These are phyloP conservation scores for Aplidium turbinatum DNA, from an alignment of 23 tunicate species.

Conservation along the genomic window DNA sequence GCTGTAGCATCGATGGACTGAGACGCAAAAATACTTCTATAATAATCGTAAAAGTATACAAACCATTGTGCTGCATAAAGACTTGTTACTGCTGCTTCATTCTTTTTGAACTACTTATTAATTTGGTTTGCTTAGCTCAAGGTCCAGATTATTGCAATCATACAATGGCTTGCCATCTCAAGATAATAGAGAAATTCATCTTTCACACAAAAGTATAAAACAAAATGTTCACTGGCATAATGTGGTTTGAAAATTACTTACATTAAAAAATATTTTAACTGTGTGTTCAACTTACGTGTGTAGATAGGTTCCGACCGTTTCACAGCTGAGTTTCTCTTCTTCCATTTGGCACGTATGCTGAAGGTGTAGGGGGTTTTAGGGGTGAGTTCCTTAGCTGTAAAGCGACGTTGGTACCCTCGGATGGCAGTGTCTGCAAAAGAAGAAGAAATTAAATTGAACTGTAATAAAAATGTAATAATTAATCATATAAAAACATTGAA, in stretches of 20 bases:
- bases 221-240: too few relatives aligned
- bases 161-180: too few relatives aligned
- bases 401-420: slow-evolving; percentile 7
- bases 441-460: background rate
- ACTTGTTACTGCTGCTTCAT: too few relatives aligned
- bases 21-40: background rate
- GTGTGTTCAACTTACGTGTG: slow-evolving; percentile 39
- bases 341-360: slow-evolving; percentile 27
- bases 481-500: background rate
- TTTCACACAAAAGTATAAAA: too few relatives aligned
- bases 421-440: slow-evolving; percentile 37
- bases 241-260: too few relatives aligned
- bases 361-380: slow-evolving; percentile 48
- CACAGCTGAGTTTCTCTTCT: slow-evolving; percentile 20
- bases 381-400: slow-evolving; percentile 35
- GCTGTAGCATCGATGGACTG: slow-evolving; percentile 56
- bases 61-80: too few relatives aligned
- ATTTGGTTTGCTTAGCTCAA: too few relatives aligned
- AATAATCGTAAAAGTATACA: too few relatives aligned
- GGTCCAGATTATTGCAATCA: too few relatives aligned
- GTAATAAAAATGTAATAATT: background rate
- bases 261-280: too few relatives aligned
- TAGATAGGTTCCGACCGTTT: slow-evolving; percentile 14
- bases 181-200: too few relatives aligned
- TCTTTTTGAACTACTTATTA: too few relatives aligned